Base-by-base conservation (phyloP, 1,140 invertebrate species). In the Galleria mellonella region DNA sequence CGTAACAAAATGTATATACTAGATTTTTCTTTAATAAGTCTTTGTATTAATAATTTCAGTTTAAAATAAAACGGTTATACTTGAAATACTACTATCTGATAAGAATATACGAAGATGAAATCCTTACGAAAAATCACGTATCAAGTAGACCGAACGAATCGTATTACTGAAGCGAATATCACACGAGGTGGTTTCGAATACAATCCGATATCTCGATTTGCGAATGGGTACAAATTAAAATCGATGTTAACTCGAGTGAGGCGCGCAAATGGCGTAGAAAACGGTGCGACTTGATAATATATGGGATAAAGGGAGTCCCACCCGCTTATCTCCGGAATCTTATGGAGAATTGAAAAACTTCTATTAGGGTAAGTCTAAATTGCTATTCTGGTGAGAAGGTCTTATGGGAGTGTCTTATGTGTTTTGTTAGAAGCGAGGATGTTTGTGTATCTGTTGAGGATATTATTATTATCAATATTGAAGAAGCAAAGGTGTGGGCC, bases 251-350 rank as follows among this genome's bases (percentile, higher is more conserved):
- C 17, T 32, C n/a, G 37, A 32, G 43, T 45, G 38, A 38, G 40
- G 47, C 15, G 30, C 47, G 41, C 48, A 51, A 62, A 62, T 62
- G 50, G 47, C 31, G 53, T 43, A 50, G 52, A 60, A 60, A 60
- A 55, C 52, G 49, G 57, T 35, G 48, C 44, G 52, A 60, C 48
- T 51, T 55, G 10, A 61, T 53, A 56, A 61, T 51, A 42, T 55
- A 55, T 55, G 17, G 17, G 17, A 23, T 23, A 23, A 23, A 23
- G 17, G 17, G 17, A 23, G 17, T 23, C 17, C 17, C 17, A 23
- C 17, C 17, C 17, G 17, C 17, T 23, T 23, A 23, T 23, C 17
- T 23, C 2, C 6, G 17, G 6, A 23, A 46, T 51, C 45, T 47
- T 47, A 43, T 46, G 32, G 37, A 36, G 32, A 45, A 56, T 56